A percentile compares a stretch with the other conserved stretches of the same genome.
These are phyloP conservation scores for Alethe diademata DNA, from an alignment of 2,113 vertebrate genomes.

Conservation along the genomic window DNA sequence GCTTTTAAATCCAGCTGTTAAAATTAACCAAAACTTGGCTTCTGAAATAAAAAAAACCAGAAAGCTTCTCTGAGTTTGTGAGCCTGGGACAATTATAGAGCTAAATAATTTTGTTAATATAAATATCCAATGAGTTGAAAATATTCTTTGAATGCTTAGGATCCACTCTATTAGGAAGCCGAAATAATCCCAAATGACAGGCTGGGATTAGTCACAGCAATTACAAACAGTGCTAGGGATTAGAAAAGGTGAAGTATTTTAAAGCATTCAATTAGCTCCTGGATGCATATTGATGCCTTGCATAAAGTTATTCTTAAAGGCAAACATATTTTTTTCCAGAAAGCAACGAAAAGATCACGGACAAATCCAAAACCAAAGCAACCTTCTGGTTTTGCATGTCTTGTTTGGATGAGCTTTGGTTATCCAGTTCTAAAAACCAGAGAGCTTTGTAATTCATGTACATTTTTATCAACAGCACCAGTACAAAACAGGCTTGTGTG, in stretches of 20 bases:
- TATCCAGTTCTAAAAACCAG: neutral
- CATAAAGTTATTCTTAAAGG: neutral
- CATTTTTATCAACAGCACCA: neutral
- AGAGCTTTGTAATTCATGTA: neutral
- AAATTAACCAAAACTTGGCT: neutral
- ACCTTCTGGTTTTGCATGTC: neutral
- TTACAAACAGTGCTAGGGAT: neutral
- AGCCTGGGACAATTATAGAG: neutral
- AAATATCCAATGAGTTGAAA: neutral
- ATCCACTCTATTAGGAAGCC: neutral
- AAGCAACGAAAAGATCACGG: neutral
- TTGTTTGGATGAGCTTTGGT: neutral
- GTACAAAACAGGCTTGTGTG: neutral
- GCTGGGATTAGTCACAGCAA: conserved; percentile 10
- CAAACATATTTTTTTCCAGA: neutral
- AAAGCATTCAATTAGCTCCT: neutral
- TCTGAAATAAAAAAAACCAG: neutral
- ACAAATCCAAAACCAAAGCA: neutral
- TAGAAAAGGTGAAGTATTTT: conserved; percentile 19
- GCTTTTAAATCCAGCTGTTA: neutral
- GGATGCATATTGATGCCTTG: neutral
- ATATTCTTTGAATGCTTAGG: neutral
- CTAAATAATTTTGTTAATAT: neutral
- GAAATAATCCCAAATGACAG: conserved; percentile 27
- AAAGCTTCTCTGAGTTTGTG: neutral